Conservation (phyloP, 2,113 vertebrate species). For the Electrona antarctica region DNA sequence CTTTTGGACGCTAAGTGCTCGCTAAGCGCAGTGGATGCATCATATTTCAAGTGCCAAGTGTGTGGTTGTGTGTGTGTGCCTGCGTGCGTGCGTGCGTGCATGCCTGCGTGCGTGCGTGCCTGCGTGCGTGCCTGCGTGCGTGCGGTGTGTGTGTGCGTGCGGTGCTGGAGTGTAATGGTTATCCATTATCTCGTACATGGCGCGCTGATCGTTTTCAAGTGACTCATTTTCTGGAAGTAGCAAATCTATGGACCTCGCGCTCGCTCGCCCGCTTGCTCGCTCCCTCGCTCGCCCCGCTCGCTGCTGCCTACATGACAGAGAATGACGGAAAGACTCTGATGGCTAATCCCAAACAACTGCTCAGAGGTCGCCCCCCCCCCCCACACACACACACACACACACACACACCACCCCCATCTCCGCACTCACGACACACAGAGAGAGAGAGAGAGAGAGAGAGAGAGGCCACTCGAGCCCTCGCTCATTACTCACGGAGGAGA, state of each 20-base stretch:
- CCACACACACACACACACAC: too few relatives aligned
- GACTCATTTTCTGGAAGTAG: conserved; percentile 79
- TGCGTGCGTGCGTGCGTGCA: neutral
- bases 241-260: conserved; percentile 63
- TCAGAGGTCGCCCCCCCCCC: conserved; percentile 68
- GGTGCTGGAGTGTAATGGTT: conserved; percentile 76
- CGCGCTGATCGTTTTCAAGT: conserved; percentile 80
- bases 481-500: conserved; percentile 75
- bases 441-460: conserved; percentile 36
- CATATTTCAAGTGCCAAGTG: conserved; percentile 80
- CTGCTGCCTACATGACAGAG: too few relatives aligned
- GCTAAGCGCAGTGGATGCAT: conserved; percentile 78
- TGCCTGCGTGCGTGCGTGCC: conserved; percentile 33
- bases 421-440: conserved; percentile 19
- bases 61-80: conserved; percentile 15
- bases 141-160: conserved; percentile 30
- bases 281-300: conserved; percentile 44
- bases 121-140: conserved; percentile 69
- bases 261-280: conserved; percentile 5
- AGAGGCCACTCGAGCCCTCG: conserved; percentile 53
- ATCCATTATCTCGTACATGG: conserved; percentile 79
- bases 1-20: conserved; percentile 81
- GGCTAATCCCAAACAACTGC: conserved; percentile 80
- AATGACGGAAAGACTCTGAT: conserved; percentile 71
- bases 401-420: conserved; percentile 20